Base-by-base conservation (phyloP, 2,113 vertebrate species). In the Brachyistius frenatus region DNA sequence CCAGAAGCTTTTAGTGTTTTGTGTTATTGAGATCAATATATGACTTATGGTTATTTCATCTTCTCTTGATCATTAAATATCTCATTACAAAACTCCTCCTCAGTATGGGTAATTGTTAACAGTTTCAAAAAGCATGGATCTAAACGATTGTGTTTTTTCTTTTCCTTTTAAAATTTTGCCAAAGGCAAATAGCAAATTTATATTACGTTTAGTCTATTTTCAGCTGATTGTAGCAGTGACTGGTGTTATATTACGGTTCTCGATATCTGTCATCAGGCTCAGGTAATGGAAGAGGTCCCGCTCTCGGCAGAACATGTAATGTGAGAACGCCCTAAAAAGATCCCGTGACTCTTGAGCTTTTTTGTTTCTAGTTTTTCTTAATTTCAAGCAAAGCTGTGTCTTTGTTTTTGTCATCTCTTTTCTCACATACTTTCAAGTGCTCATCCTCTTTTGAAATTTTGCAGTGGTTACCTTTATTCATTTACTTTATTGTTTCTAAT, bases 171-270 rank as follows among this genome's bases (percentile, higher is more conserved):
- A 23, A 23, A 37, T 37, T 44, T 44, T 10, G 2, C 41, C 7
- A 44, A 44, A 44, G 41, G 41, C 7, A 6, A 44, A 55, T 30
- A 32, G 7, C n/a, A 56, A 31, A 33, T 10, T 30, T 36, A 44
- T 13, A 11, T 44, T 11, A 44, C 41, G 15, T 47, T 9, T 56
- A 33, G 57, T 50, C n/a, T 55, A 13, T 41, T 46, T 58, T 55
- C 1, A 15, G 44, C 37, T 16, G 36, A 46, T 72, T 44, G 35
- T 52, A 65, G 53, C n/a, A n/a, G 15, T 57, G 8, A 33, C 60
- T 53, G 7, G 44, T 58, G 61, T 66, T 52, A 52, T 37, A 52
- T 65, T 71, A 65, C 60, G 41, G 44, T 33, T 72, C 44, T 41
- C 37, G 35, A 33, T 52, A 35, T 44, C 55, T 54, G 7, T 44